phyloP scores from a whole-genome alignment of 2,113 vertebrate species.

The Prochilodus magdalenae region DNA sequence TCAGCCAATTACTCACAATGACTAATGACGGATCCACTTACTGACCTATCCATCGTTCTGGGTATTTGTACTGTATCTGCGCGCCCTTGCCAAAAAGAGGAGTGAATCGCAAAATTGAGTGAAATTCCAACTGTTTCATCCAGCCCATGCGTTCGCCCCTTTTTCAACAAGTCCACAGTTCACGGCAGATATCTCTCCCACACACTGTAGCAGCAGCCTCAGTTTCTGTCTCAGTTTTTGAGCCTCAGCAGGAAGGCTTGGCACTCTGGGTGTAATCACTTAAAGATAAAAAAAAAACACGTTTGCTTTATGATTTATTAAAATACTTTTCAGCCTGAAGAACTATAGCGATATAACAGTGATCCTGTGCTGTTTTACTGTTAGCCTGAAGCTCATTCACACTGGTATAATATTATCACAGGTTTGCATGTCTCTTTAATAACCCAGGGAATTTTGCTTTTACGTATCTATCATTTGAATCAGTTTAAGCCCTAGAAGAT shows the following conservation, averaged over 20 bases:
- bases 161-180: neutral
- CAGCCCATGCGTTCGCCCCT: neutral
- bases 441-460: too few relatives aligned
- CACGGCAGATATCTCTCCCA: neutral
- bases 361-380: neutral
- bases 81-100: neutral
- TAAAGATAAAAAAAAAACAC: neutral
- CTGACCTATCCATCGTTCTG: constrained; percentile 13
- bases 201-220: neutral
- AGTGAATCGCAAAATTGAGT: neutral
- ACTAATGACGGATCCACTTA: constrained; percentile 19
- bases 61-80: neutral
- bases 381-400: neutral
- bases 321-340: neutral
- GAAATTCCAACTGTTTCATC: neutral
- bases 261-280: neutral
- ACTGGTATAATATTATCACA: neutral
- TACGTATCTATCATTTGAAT: too few relatives aligned
- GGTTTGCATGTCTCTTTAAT: too few relatives aligned
- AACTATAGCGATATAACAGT: neutral
- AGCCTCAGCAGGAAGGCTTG: neutral
- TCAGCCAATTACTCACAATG: constrained; percentile 12
- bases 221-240: neutral
- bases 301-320: constrained; percentile 5
- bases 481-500: too few relatives aligned